These are phyloP conservation scores for Rhogogaster chlorosoma DNA, from an alignment of 2,888 invertebrate species.

Conservation along the genomic window DNA sequence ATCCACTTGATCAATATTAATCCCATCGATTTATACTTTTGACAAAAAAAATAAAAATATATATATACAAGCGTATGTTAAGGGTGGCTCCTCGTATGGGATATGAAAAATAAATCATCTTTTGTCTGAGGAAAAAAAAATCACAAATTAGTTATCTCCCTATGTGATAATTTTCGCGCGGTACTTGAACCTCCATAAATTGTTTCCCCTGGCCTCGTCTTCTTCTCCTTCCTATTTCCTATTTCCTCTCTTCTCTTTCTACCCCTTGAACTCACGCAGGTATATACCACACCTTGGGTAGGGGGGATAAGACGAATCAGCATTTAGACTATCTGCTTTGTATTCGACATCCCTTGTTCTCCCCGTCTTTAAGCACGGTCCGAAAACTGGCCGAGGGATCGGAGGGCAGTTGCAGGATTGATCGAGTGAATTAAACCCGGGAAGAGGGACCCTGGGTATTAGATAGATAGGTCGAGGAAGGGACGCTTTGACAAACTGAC, in stretches of 20 bases:
- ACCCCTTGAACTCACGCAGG: not conserved
- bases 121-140: too few relatives aligned
- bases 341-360: conserved; percentile 17
- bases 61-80: too few relatives aligned
- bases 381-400: not conserved
- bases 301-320: conserved; percentile 49
- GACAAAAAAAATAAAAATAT: too few relatives aligned
- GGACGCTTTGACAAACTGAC: not conserved
- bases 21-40: too few relatives aligned
- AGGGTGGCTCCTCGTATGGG: too few relatives aligned
- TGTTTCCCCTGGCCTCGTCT: not conserved
- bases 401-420: not conserved
- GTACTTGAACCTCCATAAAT: conserved; percentile 38
- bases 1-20: too few relatives aligned
- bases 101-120: too few relatives aligned
- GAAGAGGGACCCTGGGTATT: not conserved
- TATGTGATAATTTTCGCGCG: too few relatives aligned
- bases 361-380: not conserved
- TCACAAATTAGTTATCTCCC: too few relatives aligned
- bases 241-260: not conserved
- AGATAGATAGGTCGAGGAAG: not conserved
- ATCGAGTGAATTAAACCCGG: conserved; percentile 17
- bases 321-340: conserved; percentile 36
- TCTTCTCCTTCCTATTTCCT: not conserved
- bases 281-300: not conserved